Percentiles rank a stretch among this genome's conserved stretches.
phyloP scores from a whole-genome alignment of 1,140 invertebrate species.

The Drosophila sturtevanti region DNA sequence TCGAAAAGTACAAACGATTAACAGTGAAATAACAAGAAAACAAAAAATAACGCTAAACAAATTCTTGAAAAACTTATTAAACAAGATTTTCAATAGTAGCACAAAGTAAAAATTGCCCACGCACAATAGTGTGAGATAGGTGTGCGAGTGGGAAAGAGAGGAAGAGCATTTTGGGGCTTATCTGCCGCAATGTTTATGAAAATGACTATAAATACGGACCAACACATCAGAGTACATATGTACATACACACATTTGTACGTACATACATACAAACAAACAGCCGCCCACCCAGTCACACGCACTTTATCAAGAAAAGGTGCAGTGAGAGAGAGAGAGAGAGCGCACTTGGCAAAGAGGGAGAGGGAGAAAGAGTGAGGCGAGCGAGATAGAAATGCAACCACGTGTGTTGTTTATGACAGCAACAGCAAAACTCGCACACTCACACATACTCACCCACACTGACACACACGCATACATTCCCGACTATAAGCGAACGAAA shows the following conservation, averaged over 20 bases:
- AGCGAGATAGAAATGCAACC: constrained; percentile 64
- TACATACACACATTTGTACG: constrained; percentile 37
- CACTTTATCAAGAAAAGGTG: constrained; percentile 54
- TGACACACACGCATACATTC: constrained; percentile 17
- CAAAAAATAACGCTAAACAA: constrained; percentile 36
- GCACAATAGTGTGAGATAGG: constrained; percentile 12
- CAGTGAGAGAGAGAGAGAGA: constrained; percentile 14
- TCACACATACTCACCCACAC: constrained; percentile 22
- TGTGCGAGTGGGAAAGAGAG: not conserved
- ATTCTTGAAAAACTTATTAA: constrained; percentile 50
- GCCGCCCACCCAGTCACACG: constrained; percentile 61
- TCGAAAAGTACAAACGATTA: constrained; percentile 13
- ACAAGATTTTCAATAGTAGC: constrained; percentile 51
- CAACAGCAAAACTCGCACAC: constrained; percentile 23
- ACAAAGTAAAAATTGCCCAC: constrained; percentile 33
- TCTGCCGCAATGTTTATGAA: constrained; percentile 73
- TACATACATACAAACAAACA: constrained; percentile 55
- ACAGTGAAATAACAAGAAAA: constrained; percentile 17
- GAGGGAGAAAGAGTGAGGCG: constrained; percentile 23
- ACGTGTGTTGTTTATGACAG: constrained; percentile 77
- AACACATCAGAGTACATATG: constrained; percentile 35
- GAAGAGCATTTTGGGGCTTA: constrained; percentile 54
- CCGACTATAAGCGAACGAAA: constrained; percentile 14
- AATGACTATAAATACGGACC: constrained; percentile 71
- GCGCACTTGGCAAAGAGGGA: constrained; percentile 19